Conservation (phyloP, 1,140 invertebrate genomes). For the Calosoma granatense region DNA sequence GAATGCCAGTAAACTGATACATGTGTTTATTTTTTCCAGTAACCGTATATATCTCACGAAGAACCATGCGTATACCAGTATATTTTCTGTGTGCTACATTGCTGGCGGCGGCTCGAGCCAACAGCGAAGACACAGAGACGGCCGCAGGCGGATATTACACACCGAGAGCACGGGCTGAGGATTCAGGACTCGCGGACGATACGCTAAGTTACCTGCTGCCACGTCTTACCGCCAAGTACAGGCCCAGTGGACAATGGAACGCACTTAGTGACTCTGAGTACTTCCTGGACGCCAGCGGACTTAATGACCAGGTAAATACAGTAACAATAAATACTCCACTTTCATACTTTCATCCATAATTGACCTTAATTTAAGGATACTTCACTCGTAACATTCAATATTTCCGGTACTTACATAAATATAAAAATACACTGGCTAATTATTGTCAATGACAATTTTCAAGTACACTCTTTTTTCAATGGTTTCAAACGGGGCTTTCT, state of each 20-base stretch:
- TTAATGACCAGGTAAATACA: conserved; percentile 12
- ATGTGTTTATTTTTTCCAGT: no score
- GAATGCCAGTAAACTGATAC: no score
- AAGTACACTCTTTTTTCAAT: no score
- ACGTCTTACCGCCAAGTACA: conserved; percentile 31
- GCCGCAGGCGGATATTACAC: conserved; percentile 13
- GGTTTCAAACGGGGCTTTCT: no score
- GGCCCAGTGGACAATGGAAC: conserved; percentile 21
- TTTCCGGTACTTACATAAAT: neutral
- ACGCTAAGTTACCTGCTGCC: conserved; percentile 31
- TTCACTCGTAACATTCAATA: neutral
- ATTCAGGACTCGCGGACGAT: conserved; percentile 28
- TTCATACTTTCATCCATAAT: conserved; percentile 20
- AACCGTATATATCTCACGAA: no score
- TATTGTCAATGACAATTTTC: no score
- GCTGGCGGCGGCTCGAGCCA: conserved; percentile 24
- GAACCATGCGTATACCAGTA: conserved; percentile 29
- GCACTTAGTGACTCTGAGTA: neutral
- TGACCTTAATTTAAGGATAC: neutral
- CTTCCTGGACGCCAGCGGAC: neutral
- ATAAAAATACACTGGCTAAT: neutral
- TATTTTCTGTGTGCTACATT: conserved; percentile 29
- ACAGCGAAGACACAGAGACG: conserved; percentile 19
- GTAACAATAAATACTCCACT: conserved; percentile 23
- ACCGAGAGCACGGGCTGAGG: conserved; percentile 21